Evolutionary conservation across 2,888 invertebrate genomes (phyloP), one percentile per base, ranked within the genome.

Genomic region (Campopleginae sp.): DNA sequence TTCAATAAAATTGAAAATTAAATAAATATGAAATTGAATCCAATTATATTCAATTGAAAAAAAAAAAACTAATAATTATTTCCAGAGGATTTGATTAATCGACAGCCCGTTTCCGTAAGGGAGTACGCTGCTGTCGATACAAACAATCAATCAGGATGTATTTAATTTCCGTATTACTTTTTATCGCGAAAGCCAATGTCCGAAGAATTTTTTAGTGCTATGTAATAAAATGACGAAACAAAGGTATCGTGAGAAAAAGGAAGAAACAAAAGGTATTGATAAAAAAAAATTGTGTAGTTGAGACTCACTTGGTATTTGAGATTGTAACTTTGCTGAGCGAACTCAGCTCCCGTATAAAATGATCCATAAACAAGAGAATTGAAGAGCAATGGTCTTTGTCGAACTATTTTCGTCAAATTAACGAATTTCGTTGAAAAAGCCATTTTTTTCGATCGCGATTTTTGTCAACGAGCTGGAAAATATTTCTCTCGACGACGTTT

Each of bases 291-390:
- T 93, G 94, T 17, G 94, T 89, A 2, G 93, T 91, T 91, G 1
- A 94, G 4, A 94, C 94, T 95, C 94, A 97, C 97, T 94, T 96
- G 91, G 85, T 96, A 94, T 90, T 95, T 95, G 90, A 95, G 96
- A 77, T 95, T 96, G 86, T 96, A 94, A 10, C 96, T 95, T 94
- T 98, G 98, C 92, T 97, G 98, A 0, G 97, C 96, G 81, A 96
- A 95, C 92, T 98, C 98, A 0, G 98, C 98, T 5, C 96, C 96
- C 0, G 96, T 95, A 92, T 97, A 98, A 89, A 98, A 95, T 0
- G 95, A 95, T 6, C 97, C 98, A 92, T 97, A 98, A 48, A 97
- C 95, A 3, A 95, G 92, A 3, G 95, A 94, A 90, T 96, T 96
- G 51, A 91, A 90, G 31, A 92, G 71, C 54, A 93, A 71, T 0